These are phyloP conservation scores for Sinodicranocentrus sp. DNA, from an alignment of 2,888 invertebrate species.

Conservation along the genomic window DNA sequence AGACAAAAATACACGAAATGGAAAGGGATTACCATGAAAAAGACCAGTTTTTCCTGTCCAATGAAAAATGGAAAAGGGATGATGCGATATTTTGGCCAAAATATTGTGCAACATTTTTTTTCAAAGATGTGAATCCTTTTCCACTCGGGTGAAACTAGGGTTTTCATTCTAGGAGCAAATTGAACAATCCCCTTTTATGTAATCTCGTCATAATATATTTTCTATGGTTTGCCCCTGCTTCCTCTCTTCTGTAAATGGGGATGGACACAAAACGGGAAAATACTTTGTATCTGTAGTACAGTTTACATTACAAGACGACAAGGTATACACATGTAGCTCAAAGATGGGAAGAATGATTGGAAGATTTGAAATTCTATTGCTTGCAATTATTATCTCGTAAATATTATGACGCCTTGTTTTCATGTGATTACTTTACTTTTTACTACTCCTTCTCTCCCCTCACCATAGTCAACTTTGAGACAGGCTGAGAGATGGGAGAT, in stretches of 20 bases:
- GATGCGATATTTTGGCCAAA: slow-evolving; percentile 16
- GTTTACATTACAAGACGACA: too few relatives aligned
- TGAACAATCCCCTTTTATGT: slow-evolving; percentile 61
- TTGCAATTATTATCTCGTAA: slow-evolving; percentile 65
- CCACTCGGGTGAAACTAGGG: background rate
- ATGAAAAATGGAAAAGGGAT: background rate
- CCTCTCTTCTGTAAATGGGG: background rate
- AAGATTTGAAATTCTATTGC: slow-evolving; percentile 56
- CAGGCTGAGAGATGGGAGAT: too few relatives aligned
- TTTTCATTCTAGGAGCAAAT: slow-evolving; percentile 36
- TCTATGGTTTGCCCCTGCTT: background rate
- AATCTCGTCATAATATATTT: background rate
- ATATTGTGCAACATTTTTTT: slow-evolving; percentile 16
- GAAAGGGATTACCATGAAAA: slow-evolving; percentile 42
- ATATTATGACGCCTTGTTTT: slow-evolving; percentile 62
- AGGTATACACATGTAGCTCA: background rate
- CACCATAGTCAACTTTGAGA: background rate
- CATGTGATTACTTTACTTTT: slow-evolving; percentile 50
- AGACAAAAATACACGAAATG: background rate
- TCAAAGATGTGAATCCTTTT: background rate
- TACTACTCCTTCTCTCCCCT: background rate
- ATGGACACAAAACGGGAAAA: too few relatives aligned
- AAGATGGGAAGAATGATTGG: background rate
- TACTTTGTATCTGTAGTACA: too few relatives aligned
- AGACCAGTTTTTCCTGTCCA: slow-evolving; percentile 54